Evolutionary conservation across 2,113 vertebrate genomes (phyloP), one percentile per base, ranked within the genome.

Genomic region (Puntigrus tetrazona): DNA sequence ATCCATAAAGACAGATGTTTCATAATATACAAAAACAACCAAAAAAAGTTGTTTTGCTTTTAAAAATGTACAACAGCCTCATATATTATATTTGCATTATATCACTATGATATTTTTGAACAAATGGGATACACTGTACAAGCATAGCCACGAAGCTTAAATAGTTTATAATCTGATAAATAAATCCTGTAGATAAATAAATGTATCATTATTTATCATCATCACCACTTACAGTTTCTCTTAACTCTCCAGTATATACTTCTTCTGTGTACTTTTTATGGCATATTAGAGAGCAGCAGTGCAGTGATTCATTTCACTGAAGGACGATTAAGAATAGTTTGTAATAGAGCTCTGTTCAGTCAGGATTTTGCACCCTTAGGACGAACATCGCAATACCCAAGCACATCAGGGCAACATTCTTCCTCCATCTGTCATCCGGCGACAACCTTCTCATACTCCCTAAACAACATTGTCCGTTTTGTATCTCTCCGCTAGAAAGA

Each of bases 231-330:
- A 77, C 43, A 85, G 77, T 29, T 52, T 81, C 8, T 25, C 67
- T 63, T 69, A 20, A 81, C 25, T 50, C 36, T 59, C 57, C 76
- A 50, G 75, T 61, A 55, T 73, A 82, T 85, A 79, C 36, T 41
- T 82, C 29, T 74, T 78, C n/a, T 59, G 72, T 65, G 63, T 78
- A 31, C 20, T 11, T 82, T 75, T 69, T 73, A 85, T 84, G 82
- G 86, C 78, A 74, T 72, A 55, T 25, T 47, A 85, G 41, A 85
- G 73, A 78, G 52, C 86, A 87, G 86, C 83, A 78, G 69, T 85
- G n/a, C 83, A 82, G 50, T 85, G 84, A 63, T 80, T 78, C 7
- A 47, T 82, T 63, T 85, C 47, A 78, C 80, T 78, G 65, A 75
- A 78, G 50, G 25, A 27, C 43, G 47, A 69, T 84, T 69, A 52